Evolutionary conservation across 2,888 invertebrate species (phyloP).

Genomic region (Calameuta idolon): DNA sequence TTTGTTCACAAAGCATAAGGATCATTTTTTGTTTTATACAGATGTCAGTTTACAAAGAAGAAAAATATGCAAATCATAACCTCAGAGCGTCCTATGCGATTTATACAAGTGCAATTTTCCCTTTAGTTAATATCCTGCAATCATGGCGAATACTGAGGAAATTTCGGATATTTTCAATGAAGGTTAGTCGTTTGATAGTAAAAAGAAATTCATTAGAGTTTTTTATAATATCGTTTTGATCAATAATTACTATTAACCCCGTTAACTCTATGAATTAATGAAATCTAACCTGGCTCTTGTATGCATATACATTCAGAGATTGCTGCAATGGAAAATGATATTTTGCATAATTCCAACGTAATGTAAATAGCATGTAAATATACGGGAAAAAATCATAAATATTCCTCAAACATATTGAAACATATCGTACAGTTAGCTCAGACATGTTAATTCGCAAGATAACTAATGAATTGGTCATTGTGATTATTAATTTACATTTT

Average conservation of each 20-base stretch:
- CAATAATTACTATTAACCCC: neutral
- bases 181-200: neutral
- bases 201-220: neutral
- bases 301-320: neutral
- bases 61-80: neutral
- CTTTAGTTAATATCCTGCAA: neutral
- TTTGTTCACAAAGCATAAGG: neutral
- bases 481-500: neutral
- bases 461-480: neutral
- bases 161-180: neutral
- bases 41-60: neutral
- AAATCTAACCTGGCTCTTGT: neutral
- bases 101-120: neutral
- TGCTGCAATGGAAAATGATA: neutral
- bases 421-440: neutral
- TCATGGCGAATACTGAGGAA: neutral
- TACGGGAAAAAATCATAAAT: neutral
- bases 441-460: neutral
- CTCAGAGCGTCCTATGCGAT: neutral
- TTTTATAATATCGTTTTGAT: neutral
- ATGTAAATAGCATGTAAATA: neutral
- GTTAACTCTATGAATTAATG: neutral
- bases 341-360: neutral
- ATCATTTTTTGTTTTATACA: neutral
- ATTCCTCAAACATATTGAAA: neutral